A percentile compares a stretch with the other conserved stretches of the same genome.
Evolutionary conservation across 2,888 invertebrate genomes (phyloP).

Genomic region (Sepioteuthis lessoniana): DNA sequence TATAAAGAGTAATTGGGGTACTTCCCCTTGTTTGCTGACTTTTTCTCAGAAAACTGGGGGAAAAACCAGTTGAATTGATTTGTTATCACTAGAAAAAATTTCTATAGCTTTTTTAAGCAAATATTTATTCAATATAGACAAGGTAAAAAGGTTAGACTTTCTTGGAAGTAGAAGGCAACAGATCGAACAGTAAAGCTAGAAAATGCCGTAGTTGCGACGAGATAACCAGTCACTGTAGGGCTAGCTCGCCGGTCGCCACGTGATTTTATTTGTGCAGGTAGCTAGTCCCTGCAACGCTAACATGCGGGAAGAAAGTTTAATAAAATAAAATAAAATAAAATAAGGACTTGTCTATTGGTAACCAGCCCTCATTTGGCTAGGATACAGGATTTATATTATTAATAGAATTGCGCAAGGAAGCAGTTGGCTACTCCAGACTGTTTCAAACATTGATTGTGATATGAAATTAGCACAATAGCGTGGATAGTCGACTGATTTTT

Average conservation of each 20-base stretch:
- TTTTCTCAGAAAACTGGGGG: neutral
- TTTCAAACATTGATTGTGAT: neutral
- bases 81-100: neutral
- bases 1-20: neutral
- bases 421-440: neutral
- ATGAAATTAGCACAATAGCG: constrained; percentile 16
- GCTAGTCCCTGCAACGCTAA: neutral
- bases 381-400: constrained; percentile 15
- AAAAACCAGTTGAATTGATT: neutral
- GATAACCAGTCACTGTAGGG: neutral
- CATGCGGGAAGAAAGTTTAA: neutral
- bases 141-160: neutral
- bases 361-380: neutral
- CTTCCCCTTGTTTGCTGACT: neutral
- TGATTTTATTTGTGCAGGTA: constrained; percentile 16
- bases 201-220: neutral
- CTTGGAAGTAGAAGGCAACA: neutral
- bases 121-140: neutral
- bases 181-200: neutral
- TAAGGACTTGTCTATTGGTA: neutral
- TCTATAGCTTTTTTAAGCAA: neutral
- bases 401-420: constrained; percentile 33
- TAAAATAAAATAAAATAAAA: no score
- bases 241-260: constrained; percentile 33
- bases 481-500: neutral